A percentile compares a stretch with the other conserved stretches of the same genome.
Evolutionary conservation across 2,797 vertebrate genomes (phyloP).

Genomic region (Melanotaenia boesemani): DNA sequence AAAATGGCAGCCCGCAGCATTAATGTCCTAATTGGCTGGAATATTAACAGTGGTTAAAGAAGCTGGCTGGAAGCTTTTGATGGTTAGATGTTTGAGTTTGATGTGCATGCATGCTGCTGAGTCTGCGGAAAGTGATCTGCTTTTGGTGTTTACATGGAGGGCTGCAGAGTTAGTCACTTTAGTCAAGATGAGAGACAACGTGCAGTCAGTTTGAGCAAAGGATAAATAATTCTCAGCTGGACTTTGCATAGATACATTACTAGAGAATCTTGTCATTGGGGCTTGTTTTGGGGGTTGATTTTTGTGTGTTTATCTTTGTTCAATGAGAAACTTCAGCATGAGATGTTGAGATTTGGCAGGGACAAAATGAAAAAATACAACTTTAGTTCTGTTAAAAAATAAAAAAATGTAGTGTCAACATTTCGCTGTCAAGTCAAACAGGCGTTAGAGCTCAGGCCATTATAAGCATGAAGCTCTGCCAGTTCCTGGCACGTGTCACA

Average conservation of each 20-base stretch:
- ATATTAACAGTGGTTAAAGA: slow-evolving; percentile 47
- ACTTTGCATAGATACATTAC: slow-evolving; percentile 15
- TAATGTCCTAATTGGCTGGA: slow-evolving; percentile 56
- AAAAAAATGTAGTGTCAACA: slow-evolving; percentile 39
- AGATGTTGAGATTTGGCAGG: slow-evolving; percentile 33
- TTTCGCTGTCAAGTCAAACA: slow-evolving; percentile 53
- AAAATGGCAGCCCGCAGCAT: slow-evolving; percentile 51
- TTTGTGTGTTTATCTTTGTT: slow-evolving; percentile 1
- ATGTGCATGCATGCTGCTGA: slow-evolving; percentile 26
- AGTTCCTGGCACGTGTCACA: slow-evolving; percentile 45
- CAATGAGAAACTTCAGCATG: slow-evolving; percentile 44
- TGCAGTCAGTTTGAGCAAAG: slow-evolving; percentile 35
- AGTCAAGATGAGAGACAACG: slow-evolving; percentile 40
- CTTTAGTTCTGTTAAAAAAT: slow-evolving; percentile 42
- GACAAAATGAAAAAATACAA: slow-evolving; percentile 30
- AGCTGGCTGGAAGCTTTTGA: slow-evolving; percentile 28
- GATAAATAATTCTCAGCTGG: slow-evolving; percentile 31
- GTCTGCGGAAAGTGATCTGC: slow-evolving; percentile 49
- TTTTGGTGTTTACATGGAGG: slow-evolving; percentile 28
- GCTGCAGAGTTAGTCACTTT: neutral
- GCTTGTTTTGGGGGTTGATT: neutral
- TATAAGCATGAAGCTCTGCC: slow-evolving; percentile 29
- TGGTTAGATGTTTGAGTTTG: slow-evolving; percentile 42
- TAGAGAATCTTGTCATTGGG: slow-evolving; percentile 42
- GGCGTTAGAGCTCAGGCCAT: slow-evolving; percentile 36